Evolutionary conservation across 1,140 invertebrate genomes (phyloP).

Genomic region (Ceratosolen solmsi): DNA sequence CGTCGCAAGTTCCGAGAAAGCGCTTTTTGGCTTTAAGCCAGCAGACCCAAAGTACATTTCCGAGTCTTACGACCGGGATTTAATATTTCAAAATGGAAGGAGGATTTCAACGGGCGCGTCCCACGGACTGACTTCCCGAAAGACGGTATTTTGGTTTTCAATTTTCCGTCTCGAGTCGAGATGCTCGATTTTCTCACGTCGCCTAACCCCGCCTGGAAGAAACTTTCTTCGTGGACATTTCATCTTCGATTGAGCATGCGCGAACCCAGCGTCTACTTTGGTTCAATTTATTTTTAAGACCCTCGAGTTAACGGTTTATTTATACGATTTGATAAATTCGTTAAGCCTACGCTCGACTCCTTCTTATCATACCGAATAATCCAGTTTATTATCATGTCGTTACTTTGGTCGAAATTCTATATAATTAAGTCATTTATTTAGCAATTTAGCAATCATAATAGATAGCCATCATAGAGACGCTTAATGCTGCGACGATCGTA

Average conservation of each 20-base stretch:
- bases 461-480: too few relatives aligned
- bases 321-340: neutral
- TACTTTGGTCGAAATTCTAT: neutral
- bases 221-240: neutral
- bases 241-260: neutral
- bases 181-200: neutral
- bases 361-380: neutral
- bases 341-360: neutral
- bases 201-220: neutral
- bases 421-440: neutral
- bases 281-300: conserved; percentile 1
- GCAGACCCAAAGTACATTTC: conserved; percentile 17
- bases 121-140: neutral
- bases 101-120: neutral
- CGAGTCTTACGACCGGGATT: neutral
- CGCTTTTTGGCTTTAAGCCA: conserved; percentile 53
- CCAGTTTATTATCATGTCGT: neutral
- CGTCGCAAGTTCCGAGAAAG: conserved; percentile 30
- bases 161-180: neutral
- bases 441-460: too few relatives aligned
- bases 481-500: too few relatives aligned
- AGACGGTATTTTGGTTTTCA: conserved; percentile 20
- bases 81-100: neutral
- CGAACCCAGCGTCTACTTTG: neutral
- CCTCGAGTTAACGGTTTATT: conserved; percentile 10